Percentiles rank a stretch among this genome's conserved stretches.
Evolutionary conservation across 1,140 invertebrate species (phyloP).

Genomic region (Drosophila tropicalis): DNA sequence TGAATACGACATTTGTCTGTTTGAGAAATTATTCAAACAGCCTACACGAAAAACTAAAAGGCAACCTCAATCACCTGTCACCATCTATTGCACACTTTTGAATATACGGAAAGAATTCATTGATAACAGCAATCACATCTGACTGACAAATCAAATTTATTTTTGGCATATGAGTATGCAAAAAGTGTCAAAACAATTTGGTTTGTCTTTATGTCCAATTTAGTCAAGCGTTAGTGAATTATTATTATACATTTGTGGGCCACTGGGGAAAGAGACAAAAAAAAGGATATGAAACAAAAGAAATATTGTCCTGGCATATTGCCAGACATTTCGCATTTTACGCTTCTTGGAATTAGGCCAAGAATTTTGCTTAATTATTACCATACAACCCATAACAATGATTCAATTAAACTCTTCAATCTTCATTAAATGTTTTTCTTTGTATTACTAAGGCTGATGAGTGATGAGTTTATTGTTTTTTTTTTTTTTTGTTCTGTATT

Average conservation of each 20-base stretch:
- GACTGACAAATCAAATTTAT: slow-evolving; percentile 7
- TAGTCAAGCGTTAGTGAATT: slow-evolving; percentile 51
- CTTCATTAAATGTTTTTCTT: no score
- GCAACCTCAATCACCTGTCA: slow-evolving; percentile 3
- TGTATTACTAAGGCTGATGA: no score
- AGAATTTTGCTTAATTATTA: no score
- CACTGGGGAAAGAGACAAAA: slow-evolving; percentile 10
- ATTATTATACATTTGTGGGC: slow-evolving; percentile 47
- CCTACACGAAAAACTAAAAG: background rate
- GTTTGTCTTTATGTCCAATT: background rate
- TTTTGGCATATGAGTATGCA: slow-evolving; percentile 31
- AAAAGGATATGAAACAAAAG: slow-evolving; percentile 6
- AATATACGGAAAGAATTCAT: background rate
- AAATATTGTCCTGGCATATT: no score
- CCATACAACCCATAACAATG: no score
- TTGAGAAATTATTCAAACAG: background rate
- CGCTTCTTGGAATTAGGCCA: no score
- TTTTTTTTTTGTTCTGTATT: slow-evolving; percentile 17
- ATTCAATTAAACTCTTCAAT: no score
- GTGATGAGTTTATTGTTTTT: background rate
- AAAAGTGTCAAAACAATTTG: slow-evolving; percentile 7
- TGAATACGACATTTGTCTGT: background rate
- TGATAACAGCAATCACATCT: background rate
- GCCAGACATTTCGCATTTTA: no score
- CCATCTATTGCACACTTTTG: background rate